Evolutionary conservation across 2,888 invertebrate species (phyloP), one percentile per base, ranked within the genome.

Genomic region (Nemurella pictetii): DNA sequence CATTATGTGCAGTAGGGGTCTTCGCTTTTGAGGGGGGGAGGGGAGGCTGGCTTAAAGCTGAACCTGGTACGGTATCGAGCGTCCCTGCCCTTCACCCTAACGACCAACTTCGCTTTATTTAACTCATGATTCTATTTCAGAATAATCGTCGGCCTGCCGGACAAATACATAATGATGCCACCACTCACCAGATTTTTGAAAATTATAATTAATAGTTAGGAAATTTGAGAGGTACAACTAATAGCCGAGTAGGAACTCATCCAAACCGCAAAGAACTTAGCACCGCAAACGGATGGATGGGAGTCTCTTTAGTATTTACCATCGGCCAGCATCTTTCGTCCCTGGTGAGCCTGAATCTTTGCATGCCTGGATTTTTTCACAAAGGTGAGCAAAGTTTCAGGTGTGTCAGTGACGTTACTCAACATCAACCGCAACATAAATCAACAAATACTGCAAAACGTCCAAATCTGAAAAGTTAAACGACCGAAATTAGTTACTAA

Each of bases 281-380:
- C n/a, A n/a, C n/a, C n/a, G n/a, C n/a, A n/a, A n/a, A n/a, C n/a
- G n/a, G n/a, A n/a, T n/a, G n/a, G n/a, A n/a, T n/a, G n/a, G n/a
- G n/a, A n/a, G n/a, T n/a, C n/a, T n/a, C n/a, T n/a, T n/a, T n/a
- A n/a, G n/a, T n/a, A n/a, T n/a, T n/a, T n/a, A n/a, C n/a, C 55
- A 7, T 55, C 55, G 55, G 9, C n/a, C n/a, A 12, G 26, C 27
- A 2, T 20, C 29, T 72, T 72, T 26, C 92, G 92, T 91, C 91
- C 92, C 93, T 93, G 91, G 91, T 93, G 93, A 93, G 95, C 95
- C 95, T 95, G 95, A 95, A 94, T 94, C 93, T 92, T 95, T 95
- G 95, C 95, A 95, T 92, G 92, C 95, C 95, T 95, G 93, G 87
- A 91, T 91, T 87, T 91, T 88, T 20, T 2, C 87, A 88, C 90